phyloP scores from a whole-genome alignment of 2,113 vertebrate species.

The Rhinichthys klamathensis region DNA sequence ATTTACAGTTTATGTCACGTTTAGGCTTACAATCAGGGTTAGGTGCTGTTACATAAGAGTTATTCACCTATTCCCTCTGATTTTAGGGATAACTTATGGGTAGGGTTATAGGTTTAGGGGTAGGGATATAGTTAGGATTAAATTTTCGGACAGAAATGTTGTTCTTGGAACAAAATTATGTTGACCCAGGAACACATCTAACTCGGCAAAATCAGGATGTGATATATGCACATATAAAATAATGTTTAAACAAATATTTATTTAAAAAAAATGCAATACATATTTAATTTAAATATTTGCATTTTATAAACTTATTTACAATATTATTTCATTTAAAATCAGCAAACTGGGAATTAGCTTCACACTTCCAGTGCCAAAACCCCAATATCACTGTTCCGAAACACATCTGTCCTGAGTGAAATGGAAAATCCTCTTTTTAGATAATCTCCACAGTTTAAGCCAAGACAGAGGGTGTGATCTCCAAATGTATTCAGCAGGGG shows the following conservation, averaged over 20 bases:
- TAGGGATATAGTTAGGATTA: no score
- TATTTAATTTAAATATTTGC: background rate
- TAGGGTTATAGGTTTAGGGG: no score
- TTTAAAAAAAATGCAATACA: background rate
- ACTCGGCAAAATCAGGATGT: no score
- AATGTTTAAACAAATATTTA: background rate
- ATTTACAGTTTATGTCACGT: no score
- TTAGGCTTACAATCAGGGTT: no score
- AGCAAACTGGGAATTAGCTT: background rate
- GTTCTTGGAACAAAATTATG: no score
- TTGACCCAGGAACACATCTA: no score
- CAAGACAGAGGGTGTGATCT: constrained; percentile 71
- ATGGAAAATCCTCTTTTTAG: constrained; percentile 18
- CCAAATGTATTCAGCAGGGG: constrained; percentile 77
- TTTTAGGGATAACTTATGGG: no score
- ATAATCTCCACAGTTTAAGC: constrained; percentile 69
- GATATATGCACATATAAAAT: background rate
- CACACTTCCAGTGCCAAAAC: background rate
- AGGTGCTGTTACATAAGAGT: no score
- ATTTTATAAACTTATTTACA: background rate
- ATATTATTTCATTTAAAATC: background rate
- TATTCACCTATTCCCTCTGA: no score
- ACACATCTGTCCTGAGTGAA: background rate
- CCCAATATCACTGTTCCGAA: background rate
- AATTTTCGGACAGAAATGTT: no score